These are phyloP conservation scores for Taurulus bubalis DNA, from an alignment of 2,113 vertebrate genomes.

Conservation along the genomic window DNA sequence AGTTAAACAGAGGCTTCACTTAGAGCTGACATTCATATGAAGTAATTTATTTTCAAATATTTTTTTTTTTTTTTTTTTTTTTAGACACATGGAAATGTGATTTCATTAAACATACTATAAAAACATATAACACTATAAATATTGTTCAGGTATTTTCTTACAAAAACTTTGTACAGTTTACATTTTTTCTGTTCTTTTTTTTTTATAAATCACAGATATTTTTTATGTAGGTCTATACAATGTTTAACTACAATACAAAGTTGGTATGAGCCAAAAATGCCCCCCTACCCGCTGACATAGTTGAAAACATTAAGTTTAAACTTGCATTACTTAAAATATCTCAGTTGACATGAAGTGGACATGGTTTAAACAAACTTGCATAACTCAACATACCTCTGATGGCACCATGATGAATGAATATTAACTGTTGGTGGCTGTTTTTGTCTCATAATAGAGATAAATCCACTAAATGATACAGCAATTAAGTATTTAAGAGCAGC, in stretches of 20 bases:
- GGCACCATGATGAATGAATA: constrained; percentile 51
- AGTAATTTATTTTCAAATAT: constrained; percentile 73
- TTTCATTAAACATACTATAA: constrained; percentile 78
- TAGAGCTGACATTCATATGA: constrained; percentile 74
- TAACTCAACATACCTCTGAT: constrained; percentile 60
- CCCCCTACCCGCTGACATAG: constrained; percentile 30
- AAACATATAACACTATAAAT: constrained; percentile 83
- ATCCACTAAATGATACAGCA: constrained; percentile 43
- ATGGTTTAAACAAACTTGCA: constrained; percentile 50
- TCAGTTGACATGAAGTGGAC: constrained; percentile 20
- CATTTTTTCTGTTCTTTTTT: constrained; percentile 58
- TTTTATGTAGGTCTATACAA: constrained; percentile 72
- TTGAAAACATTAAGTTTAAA: constrained; percentile 47
- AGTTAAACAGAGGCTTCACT: constrained; percentile 62
- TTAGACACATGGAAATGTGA: constrained; percentile 80
- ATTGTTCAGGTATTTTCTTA: constrained; percentile 79
- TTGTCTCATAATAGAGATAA: constrained; percentile 50
- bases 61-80: constrained; percentile 13
- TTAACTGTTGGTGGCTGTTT: constrained; percentile 40
- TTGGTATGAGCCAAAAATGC: constrained; percentile 69
- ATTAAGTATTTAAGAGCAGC: constrained; percentile 65
- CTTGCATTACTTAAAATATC: constrained; percentile 40
- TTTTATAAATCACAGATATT: constrained; percentile 75
- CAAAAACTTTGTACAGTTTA: constrained; percentile 80
- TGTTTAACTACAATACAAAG: constrained; percentile 75